These are phyloP conservation scores for Willisornis vidua DNA, from an alignment of 2,113 vertebrate species.

Conservation along the genomic window DNA sequence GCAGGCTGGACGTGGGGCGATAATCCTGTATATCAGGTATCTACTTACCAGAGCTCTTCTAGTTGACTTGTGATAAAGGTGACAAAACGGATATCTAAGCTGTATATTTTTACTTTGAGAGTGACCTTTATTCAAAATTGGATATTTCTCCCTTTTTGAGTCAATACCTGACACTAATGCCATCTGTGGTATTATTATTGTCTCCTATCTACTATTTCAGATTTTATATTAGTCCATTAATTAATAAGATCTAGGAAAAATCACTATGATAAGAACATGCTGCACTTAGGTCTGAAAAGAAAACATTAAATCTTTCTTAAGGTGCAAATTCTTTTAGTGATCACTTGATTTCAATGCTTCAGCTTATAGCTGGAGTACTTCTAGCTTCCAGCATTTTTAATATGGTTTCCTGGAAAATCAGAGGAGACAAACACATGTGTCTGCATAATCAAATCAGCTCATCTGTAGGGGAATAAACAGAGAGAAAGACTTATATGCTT, in stretches of 20 bases:
- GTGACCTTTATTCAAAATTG: background rate
- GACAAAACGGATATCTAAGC: background rate
- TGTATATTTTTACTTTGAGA: background rate
- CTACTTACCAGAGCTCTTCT: background rate
- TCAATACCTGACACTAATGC: background rate
- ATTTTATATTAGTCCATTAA: background rate
- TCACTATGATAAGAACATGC: background rate
- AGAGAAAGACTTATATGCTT: background rate
- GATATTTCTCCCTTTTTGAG: background rate
- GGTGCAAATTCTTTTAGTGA: background rate
- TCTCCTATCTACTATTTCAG: background rate
- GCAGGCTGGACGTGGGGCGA: background rate
- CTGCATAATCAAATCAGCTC: background rate
- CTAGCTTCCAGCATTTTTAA: background rate
- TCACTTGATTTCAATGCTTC: background rate
- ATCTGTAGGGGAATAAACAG: background rate
- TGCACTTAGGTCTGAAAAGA: background rate
- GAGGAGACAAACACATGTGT: background rate
- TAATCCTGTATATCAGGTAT: background rate
- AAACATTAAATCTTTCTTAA: background rate
- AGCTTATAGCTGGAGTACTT: background rate
- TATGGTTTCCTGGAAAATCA: background rate
- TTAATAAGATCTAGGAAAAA: slow-evolving; percentile 10
- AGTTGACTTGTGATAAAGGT: background rate
- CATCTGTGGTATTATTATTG: background rate